Percentiles rank a stretch among this genome's conserved stretches.
Conservation (phyloP, 2,113 vertebrate genomes). For the Phaethon lepturus region DNA sequence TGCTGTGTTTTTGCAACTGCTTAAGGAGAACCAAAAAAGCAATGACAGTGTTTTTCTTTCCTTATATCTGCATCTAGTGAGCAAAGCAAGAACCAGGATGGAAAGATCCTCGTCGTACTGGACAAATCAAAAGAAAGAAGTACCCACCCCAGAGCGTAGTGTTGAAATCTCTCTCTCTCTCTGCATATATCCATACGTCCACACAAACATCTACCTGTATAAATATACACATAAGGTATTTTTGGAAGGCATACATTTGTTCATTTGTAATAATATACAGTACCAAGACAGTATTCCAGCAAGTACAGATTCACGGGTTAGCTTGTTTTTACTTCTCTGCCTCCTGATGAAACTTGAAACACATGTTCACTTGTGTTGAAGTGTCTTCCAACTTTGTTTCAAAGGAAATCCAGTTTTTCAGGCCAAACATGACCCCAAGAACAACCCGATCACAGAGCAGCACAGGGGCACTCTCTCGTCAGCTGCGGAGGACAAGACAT, state of each 20-base stretch:
- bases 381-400: background rate
- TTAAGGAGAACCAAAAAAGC: background rate
- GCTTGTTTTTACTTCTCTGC: slow-evolving; percentile 42
- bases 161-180: background rate
- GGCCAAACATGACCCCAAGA: background rate
- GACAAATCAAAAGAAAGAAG: slow-evolving; percentile 16
- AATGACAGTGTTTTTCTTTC: slow-evolving; percentile 37
- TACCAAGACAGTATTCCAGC: background rate
- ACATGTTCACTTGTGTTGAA: background rate
- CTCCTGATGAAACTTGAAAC: slow-evolving; percentile 10
- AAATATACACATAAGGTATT: slow-evolving; percentile 26
- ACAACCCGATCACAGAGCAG: rapidly evolving
- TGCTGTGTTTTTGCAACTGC: background rate
- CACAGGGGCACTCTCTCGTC: background rate
- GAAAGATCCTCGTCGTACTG: background rate
- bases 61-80: background rate
- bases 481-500: background rate
- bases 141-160: background rate
- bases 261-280: slow-evolving; percentile 49
- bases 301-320: background rate
- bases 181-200: background rate
- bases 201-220: background rate
- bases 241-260: background rate
- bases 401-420: slow-evolving; percentile 1
- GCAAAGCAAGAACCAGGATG: background rate